Evolutionary conservation across 2,888 invertebrate genomes (phyloP), one percentile per base, ranked within the genome.

Genomic region (Epirrhoe tristata): DNA sequence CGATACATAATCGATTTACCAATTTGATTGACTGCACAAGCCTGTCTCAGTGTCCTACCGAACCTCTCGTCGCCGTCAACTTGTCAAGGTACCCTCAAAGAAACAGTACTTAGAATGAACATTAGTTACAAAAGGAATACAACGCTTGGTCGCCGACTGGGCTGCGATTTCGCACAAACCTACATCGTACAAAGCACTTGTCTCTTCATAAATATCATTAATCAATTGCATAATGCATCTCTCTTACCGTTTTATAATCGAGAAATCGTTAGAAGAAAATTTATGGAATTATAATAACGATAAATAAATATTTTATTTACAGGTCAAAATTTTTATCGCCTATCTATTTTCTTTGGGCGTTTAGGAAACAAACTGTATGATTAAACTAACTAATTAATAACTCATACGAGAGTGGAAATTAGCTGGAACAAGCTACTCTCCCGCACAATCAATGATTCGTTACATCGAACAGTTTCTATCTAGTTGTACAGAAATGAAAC

Each of bases 301-400:
- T 88, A 93, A 93, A 93, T 93, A 92, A 92, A 91, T 90, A 89
- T 92, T 89, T 92, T 93, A 93, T 93, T 90, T 93, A 93, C 93
- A 93, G 85, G 88, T 84, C 64, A 88, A 90, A 87, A 84, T 79
- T 87, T 89, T 90, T 89, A 88, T 89, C 85, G 86, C 91, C 92
- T 91, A 92, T 89, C 91, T 92, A 93, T 91, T 86, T 84, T 77
- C 77, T 79, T 86, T 76, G 83, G 88, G 87, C 85, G 84, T 81
- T 81, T 77, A 79, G 79, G 77, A 87, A 86, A 86, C 80, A 71
- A 83, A 83, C 74, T 77, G 71, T 75, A 77, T 68, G 70, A 79
- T 73, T 74, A 64, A 80, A 80, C 77, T 81, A 81, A 80, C 75
- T 76, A 79, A 81, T 76, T 77, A 57, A 64, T 61, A 72, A 69